phyloP scores from a whole-genome alignment of 2,113 vertebrate genomes.

The Limanda limanda region DNA sequence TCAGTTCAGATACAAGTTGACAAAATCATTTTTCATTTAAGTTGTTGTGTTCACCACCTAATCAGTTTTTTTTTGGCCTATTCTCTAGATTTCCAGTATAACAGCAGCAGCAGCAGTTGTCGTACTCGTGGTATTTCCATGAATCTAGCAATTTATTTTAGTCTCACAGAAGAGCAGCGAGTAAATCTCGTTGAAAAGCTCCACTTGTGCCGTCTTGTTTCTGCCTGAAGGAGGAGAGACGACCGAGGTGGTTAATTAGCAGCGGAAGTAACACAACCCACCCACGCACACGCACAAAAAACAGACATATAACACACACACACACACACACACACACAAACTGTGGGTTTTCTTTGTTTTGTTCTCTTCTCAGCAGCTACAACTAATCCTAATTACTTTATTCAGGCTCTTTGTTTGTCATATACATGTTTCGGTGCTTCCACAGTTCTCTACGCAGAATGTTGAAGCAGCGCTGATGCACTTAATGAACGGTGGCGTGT shows the following conservation, averaged over 20 bases:
- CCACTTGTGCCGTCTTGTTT: constrained; percentile 22
- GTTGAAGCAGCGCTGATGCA: background rate
- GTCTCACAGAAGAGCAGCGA: constrained; percentile 21
- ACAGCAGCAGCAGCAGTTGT: background rate
- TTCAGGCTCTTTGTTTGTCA: background rate
- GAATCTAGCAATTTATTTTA: background rate
- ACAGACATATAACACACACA: background rate
- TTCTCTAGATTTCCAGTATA: no score
- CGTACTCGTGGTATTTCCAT: background rate
- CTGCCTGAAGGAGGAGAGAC: constrained; percentile 9
- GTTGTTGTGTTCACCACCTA: no score
- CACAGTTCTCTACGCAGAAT: background rate
- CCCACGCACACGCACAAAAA: background rate
- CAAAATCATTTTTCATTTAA: no score
- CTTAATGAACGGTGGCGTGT: background rate
- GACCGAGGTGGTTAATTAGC: constrained; percentile 45
- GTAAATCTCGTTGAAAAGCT: constrained; percentile 32
- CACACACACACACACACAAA: background rate
- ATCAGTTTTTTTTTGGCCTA: no score
- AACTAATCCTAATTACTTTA: background rate
- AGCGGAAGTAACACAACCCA: background rate
- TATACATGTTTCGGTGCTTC: background rate
- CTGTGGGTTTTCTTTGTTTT: background rate
- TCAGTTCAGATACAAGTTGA: no score
- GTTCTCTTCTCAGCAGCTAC: background rate